Base-by-base conservation (phyloP, 2,888 invertebrate species). In the Drymonia ruficornis region DNA sequence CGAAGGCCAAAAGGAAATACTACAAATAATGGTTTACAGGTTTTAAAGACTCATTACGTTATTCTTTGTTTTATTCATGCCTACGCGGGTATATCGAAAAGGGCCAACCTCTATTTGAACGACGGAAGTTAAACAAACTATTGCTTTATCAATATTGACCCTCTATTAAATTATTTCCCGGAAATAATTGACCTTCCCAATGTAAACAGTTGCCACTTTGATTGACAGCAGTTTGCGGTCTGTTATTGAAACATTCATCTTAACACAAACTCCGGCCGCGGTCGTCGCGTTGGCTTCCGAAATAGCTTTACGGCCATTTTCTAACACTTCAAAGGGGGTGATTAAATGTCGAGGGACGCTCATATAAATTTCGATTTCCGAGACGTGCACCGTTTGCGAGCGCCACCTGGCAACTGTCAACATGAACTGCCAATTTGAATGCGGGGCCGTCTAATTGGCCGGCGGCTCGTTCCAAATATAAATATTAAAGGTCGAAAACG, bases 261-360 rank as follows among this genome's bases (percentile, higher is more conserved):
- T 65, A 75, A 73, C 74, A 73, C 75, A 76, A 80, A 76, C 72
- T 71, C 62, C 67, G 61, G 61, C 67, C 70, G 71, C 73, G 74
- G 69, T 72, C 77, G 72, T 78, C 76, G 74, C 73, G 74, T 72
- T 54, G 58, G 62, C 65, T 68, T 70, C 75, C 55, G 75, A 84
- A 89, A 89, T 89, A 87, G 74, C 77, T 81, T 82, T 83, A 83
- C 81, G 84, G 84, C 81, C 81, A 86, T 85, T 87, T 84, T 83
- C 79, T 76, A 78, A 81, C 83, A 86, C 89, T 85, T 91, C 91
- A 91, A 91, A 91, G 89, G 76, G 65, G 82, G 80, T 80, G 85
- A 84, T 86, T 86, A 87, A 87, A 87, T 84, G 81, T 83, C 78
- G 74, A 73, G 76, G 65, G 74, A 74, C 70, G 76, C 76, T 70